Percentiles rank a stretch among this genome's conserved stretches.
Conservation (phyloP, 2,113 vertebrate genomes). For the Isichthys henryi region DNA sequence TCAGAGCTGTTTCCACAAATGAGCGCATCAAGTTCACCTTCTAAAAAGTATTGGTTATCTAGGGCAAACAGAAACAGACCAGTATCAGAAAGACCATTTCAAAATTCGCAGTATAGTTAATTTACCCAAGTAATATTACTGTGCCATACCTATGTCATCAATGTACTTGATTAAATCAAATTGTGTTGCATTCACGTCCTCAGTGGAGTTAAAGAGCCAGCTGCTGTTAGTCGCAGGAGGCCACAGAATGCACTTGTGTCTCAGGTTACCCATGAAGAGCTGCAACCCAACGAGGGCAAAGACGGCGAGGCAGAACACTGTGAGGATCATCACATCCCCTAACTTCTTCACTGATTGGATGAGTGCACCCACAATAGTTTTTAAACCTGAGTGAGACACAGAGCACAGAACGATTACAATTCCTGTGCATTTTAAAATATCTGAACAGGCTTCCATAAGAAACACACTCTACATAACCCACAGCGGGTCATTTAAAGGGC, state of each 20-base stretch:
- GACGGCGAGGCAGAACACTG: conserved; percentile 83
- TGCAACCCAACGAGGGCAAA: conserved; percentile 91
- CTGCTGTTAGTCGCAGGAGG: conserved; percentile 55
- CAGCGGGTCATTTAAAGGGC: not conserved
- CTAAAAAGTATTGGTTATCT: conserved; percentile 77
- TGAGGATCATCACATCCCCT: conserved; percentile 87
- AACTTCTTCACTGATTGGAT: conserved; percentile 94
- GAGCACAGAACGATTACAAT: not conserved
- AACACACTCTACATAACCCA: not conserved
- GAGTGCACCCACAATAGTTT: conserved; percentile 86
- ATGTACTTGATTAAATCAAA: conserved; percentile 68
- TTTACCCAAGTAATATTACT: not conserved
- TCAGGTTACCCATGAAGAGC: conserved; percentile 90
- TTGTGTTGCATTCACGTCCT: conserved; percentile 12
- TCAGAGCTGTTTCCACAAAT: conserved; percentile 92
- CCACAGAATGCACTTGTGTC: conserved; percentile 78
- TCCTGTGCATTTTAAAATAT: not conserved
- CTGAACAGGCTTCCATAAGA: not conserved
- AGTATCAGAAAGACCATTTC: not conserved
- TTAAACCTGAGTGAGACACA: conserved; percentile 67
- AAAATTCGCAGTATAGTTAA: not conserved
- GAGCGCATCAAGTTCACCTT: conserved; percentile 66
- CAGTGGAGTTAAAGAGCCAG: not conserved
- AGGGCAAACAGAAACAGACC: conserved; percentile 22
- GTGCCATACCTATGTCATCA: conserved; percentile 58